phyloP scores from a whole-genome alignment of 2,888 invertebrate species.

The Mimumesa dahlbomi region DNA sequence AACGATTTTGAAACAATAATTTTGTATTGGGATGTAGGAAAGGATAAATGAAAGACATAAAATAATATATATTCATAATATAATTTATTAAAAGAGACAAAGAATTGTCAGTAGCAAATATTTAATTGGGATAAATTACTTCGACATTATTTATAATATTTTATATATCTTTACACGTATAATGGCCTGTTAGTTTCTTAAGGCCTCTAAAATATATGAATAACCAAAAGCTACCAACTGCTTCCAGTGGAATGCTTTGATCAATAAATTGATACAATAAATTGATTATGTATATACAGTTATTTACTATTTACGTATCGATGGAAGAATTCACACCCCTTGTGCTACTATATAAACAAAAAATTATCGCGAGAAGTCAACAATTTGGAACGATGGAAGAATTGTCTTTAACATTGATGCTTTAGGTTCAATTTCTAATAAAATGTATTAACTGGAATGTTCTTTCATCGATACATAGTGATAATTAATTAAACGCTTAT shows the following conservation, averaged over 20 bases:
- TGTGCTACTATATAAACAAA: conserved; percentile 19
- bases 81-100: conserved; percentile 68
- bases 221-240: conserved; percentile 64
- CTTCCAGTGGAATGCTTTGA: conserved; percentile 72
- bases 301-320: conserved; percentile 70
- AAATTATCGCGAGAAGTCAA: background rate
- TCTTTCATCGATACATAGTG: conserved; percentile 70
- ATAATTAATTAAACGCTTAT: conserved; percentile 70
- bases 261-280: conserved; percentile 61
- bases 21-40: too few relatives aligned
- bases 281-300: conserved; percentile 72
- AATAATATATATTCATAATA: conserved; percentile 60
- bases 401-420: conserved; percentile 11
- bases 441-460: conserved; percentile 40
- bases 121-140: conserved; percentile 61
- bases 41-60: conserved; percentile 2
- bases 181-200: conserved; percentile 46
- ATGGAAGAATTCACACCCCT: conserved; percentile 67
- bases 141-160: conserved; percentile 49
- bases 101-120: conserved; percentile 68
- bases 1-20: too few relatives aligned
- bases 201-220: conserved; percentile 58
- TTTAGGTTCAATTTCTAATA: conserved; percentile 18
- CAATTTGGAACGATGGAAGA: conserved; percentile 7
- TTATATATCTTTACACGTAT: conserved; percentile 51